These are phyloP conservation scores for Chaetodon trifasciatus DNA, from an alignment of 2,797 vertebrate species.

Conservation along the genomic window DNA sequence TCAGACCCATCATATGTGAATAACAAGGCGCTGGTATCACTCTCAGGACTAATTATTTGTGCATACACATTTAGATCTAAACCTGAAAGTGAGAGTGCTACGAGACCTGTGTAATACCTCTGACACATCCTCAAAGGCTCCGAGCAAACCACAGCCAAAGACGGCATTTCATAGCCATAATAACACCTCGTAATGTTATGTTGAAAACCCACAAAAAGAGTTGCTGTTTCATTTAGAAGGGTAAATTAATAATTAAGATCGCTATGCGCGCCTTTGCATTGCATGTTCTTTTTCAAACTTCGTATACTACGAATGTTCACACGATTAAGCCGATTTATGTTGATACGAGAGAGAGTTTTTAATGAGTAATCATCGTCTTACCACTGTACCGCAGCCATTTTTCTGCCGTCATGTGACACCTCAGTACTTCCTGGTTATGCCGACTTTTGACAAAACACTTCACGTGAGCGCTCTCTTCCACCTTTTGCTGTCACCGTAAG, in stretches of 20 bases:
- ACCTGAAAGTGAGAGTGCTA: not conserved
- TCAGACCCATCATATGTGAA: not conserved
- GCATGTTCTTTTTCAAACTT: rapidly evolving
- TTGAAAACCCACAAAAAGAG: conserved; percentile 18
- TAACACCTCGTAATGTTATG: not conserved
- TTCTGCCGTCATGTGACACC: conserved; percentile 81
- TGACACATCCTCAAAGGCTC: not conserved
- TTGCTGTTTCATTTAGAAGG: not conserved
- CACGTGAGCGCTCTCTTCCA: rapidly evolving
- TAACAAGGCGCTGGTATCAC: not conserved
- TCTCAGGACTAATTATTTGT: not conserved
- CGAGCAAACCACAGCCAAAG: not conserved
- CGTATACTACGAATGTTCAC: not conserved
- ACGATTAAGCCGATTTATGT: not conserved
- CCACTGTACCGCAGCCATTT: conserved; percentile 88
- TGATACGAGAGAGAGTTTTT: conserved; percentile 22
- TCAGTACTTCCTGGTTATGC: conserved; percentile 68
- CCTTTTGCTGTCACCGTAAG: too few relatives aligned
- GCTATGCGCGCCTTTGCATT: not conserved
- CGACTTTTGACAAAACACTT: not conserved
- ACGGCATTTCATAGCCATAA: not conserved
- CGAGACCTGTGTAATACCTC: not conserved
- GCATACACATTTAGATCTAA: not conserved
- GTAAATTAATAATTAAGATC: not conserved
- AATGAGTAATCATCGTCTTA: conserved; percentile 71